These are phyloP conservation scores for Acanthopleura granulata DNA, from an alignment of 2,888 invertebrate genomes.

Conservation along the genomic window DNA sequence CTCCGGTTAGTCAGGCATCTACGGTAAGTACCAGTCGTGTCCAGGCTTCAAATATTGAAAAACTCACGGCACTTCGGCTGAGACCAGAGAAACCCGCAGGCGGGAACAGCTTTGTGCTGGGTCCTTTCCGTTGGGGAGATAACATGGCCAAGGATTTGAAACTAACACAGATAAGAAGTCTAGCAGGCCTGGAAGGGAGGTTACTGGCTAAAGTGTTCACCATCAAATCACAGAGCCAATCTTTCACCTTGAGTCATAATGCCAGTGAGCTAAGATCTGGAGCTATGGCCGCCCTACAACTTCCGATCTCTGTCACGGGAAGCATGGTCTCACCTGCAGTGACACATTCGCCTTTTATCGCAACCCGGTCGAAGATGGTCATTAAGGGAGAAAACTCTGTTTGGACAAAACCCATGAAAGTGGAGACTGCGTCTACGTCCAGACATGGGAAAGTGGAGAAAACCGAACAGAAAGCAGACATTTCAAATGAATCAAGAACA, in stretches of 20 bases:
- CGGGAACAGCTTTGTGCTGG: background rate
- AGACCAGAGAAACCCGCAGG: background rate
- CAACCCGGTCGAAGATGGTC: no score
- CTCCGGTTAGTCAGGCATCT: no score
- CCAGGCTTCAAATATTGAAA: background rate
- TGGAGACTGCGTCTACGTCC: no score
- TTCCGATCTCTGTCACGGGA: no score
- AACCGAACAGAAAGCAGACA: background rate
- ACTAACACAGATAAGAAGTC: background rate
- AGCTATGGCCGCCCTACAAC: no score
- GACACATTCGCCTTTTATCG: no score
- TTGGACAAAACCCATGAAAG: background rate
- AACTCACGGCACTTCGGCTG: background rate
- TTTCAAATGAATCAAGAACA: background rate
- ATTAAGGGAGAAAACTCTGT: slow-evolving; percentile 1
- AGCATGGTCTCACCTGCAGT: no score
- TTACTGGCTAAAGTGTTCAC: background rate
- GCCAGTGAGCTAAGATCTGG: no score
- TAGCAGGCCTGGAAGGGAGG: background rate
- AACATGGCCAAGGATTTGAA: background rate
- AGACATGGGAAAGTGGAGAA: no score
- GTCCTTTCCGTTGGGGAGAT: background rate
- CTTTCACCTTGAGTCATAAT: no score
- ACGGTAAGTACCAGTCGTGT: background rate
- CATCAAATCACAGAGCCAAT: background rate